Base-by-base conservation (phyloP, 2,888 invertebrate genomes). In the Drosophila ochracea region DNA sequence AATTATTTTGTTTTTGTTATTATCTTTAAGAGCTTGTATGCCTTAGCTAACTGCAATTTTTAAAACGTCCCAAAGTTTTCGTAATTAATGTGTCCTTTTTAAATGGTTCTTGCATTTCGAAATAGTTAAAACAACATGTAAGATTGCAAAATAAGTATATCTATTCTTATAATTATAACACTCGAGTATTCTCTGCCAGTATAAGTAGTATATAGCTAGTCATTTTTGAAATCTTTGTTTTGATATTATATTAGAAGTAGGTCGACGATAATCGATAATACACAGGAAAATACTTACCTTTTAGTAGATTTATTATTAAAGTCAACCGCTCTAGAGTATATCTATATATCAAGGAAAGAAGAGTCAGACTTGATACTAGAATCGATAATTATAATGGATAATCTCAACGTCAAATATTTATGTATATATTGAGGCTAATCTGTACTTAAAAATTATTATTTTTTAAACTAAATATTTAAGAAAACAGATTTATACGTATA, bases 11-110 rank as follows among this genome's bases (percentile, higher is more conserved):
- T 2, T 49, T 58, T 69, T 53, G 16, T 50, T 58, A 59, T 21
- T 47, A 28, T 49, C 37, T 28, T 64, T 47, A 47, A 49, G 68
- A 73, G 68, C 73, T 78, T 73, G 61, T 71, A 65, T 60, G 69
- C 59, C 55, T 66, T 69, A 78, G 65, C 54, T 59, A 47, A 49
- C 10, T 60, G 31, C 39, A 43, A 64, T 33, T 13, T 43, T 65
- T 49, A 41, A 50, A 55, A 50, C 49, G n/a, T 62, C 37, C 39
- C 63, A 43, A 62, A 49, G 41, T 35, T 55, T 21, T 39, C 57
- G 21, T 19, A 33, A 47, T 21, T 43, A 21, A 39, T 67, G 52
- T 43, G 35, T 67, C 21, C 39, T 33, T 61, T 52, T 50, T 19
- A 19, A 37, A 25, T n/a, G 28, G 11, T 16, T 60, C 35, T 28